Percentiles rank a stretch among this genome's conserved stretches.
These are phyloP conservation scores for Fragum whitleyi DNA, from an alignment of 2,888 invertebrate species.

Conservation along the genomic window DNA sequence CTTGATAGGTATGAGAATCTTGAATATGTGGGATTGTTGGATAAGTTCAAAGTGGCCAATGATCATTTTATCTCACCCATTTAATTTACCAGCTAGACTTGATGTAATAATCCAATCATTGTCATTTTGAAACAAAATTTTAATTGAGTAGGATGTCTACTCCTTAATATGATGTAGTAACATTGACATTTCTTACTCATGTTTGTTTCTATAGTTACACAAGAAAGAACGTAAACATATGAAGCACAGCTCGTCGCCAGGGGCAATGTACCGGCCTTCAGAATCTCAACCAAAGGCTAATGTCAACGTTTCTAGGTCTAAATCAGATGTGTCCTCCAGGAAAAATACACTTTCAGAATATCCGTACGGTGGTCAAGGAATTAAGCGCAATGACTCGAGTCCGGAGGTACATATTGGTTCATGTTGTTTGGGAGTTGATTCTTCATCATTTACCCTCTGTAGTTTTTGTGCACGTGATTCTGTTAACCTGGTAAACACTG, in stretches of 20 bases:
- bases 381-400: slow-evolving; percentile 62
- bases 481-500: not conserved
- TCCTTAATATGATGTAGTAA: no score
- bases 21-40: no score
- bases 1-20: no score
- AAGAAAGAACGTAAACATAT: slow-evolving; percentile 71
- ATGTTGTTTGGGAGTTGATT: slow-evolving; percentile 22
- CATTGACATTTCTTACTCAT: not conserved
- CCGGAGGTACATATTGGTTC: slow-evolving; percentile 55
- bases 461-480: slow-evolving; percentile 16
- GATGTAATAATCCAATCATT: no score
- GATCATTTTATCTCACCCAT: no score
- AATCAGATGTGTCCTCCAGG: slow-evolving; percentile 75
- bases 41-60: no score
- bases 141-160: no score
- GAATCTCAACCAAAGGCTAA: slow-evolving; percentile 53
- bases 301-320: slow-evolving; percentile 71
- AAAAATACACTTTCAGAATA: slow-evolving; percentile 61
- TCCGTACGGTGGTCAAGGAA: slow-evolving; percentile 43
- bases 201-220: slow-evolving; percentile 60
- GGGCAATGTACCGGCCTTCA: slow-evolving; percentile 67
- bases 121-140: no score
- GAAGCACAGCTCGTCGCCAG: slow-evolving; percentile 80
- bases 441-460: slow-evolving; percentile 9
- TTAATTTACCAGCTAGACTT: no score